phyloP scores from a whole-genome alignment of 2,113 vertebrate genomes.

The Regulus satrapa region DNA sequence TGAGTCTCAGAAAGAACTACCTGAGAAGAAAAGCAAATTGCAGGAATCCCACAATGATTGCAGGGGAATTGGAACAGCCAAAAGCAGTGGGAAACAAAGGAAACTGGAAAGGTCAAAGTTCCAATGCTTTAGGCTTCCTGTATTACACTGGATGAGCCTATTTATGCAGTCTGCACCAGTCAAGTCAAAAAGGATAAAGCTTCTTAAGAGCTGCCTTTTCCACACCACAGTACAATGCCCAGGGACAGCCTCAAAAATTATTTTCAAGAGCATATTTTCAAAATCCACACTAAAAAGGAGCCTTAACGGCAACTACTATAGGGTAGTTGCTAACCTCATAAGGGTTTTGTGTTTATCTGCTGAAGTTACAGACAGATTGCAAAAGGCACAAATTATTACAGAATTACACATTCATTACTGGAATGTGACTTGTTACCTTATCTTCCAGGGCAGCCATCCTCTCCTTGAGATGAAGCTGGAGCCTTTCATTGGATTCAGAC shows the following conservation, averaged over 20 bases:
- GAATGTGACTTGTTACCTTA: conserved; percentile 76
- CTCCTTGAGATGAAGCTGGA: conserved; percentile 97
- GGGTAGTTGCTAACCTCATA: background rate
- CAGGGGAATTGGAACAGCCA: background rate
- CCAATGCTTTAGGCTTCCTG: background rate
- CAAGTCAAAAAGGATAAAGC: background rate
- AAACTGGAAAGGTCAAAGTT: background rate
- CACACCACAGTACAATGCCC: background rate
- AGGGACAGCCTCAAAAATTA: background rate
- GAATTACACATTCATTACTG: background rate
- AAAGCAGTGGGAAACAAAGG: background rate
- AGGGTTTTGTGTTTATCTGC: background rate
- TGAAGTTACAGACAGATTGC: background rate
- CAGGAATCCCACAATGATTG: background rate
- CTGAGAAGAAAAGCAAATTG: background rate
- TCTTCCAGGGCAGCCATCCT: conserved; percentile 96
- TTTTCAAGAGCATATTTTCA: background rate
- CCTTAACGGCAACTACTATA: background rate
- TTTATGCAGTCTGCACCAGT: background rate
- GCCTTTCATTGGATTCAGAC: conserved; percentile 94
- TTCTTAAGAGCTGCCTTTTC: background rate
- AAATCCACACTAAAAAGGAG: background rate
- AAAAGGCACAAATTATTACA: background rate
- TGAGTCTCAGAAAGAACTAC: background rate
- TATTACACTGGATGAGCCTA: background rate